Conservation (phyloP, 37 sponge, comb jelly and placozoan species). For the Aphrocallistes beatrix region DNA sequence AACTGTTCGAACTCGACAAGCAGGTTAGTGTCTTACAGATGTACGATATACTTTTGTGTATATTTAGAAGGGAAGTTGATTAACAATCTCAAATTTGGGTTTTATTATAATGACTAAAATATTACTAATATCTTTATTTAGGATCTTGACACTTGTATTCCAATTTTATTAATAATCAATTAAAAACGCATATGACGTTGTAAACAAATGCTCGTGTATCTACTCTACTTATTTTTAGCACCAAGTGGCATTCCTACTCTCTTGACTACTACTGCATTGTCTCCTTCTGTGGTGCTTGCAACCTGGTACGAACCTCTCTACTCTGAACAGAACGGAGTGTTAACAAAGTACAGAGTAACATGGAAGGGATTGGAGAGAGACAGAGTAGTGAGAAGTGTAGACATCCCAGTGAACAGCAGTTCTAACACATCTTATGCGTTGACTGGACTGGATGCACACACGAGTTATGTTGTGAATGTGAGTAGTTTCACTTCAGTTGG, state of each 20-base stretch:
- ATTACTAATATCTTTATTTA: no score
- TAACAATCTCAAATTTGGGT: no score
- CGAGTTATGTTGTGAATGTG: slow-evolving; percentile 11
- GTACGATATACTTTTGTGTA: no score
- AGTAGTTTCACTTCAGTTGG: slow-evolving; percentile 16
- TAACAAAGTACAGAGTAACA: slow-evolving; percentile 4
- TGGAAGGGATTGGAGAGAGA: slow-evolving; percentile 3
- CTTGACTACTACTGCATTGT: background rate
- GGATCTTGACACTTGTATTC: no score
- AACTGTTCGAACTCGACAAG: background rate
- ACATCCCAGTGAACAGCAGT: background rate
- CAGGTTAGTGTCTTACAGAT: no score
- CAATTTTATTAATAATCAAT: no score
- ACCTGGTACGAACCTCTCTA: slow-evolving; percentile 12
- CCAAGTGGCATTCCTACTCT: background rate
- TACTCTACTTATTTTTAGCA: background rate
- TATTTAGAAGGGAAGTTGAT: no score
- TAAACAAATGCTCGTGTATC: no score
- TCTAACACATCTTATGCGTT: slow-evolving; percentile 4
- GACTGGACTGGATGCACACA: slow-evolving; percentile 15
- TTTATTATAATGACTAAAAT: no score
- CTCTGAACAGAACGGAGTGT: slow-evolving; percentile 15
- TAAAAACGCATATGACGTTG: no score
- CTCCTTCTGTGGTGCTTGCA: background rate
- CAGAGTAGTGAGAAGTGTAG: background rate